These are phyloP conservation scores for Brachionus calyciflorus DNA, from an alignment of 1,140 invertebrate genomes.

Conservation along the genomic window DNA sequence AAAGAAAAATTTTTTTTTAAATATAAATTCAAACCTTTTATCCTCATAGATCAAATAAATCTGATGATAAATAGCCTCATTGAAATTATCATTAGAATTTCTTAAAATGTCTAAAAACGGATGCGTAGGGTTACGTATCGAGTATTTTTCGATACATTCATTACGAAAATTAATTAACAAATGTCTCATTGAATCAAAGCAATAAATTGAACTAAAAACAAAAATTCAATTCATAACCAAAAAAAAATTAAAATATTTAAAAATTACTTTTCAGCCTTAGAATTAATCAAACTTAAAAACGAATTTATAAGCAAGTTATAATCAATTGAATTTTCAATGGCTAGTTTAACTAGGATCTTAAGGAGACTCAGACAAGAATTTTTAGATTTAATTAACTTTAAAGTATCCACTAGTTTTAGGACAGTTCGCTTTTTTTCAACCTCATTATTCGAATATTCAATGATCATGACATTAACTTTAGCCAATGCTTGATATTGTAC, in stretches of 20 bases:
- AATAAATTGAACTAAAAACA: not conserved
- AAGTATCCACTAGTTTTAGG: not conserved
- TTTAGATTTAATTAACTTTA: constrained; percentile 1
- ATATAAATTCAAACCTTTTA: not conserved
- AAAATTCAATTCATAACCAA: not conserved
- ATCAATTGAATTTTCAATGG: not conserved
- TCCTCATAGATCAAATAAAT: constrained; percentile 6
- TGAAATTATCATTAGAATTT: not conserved
- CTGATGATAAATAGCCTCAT: not conserved
- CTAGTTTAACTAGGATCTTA: not conserved
- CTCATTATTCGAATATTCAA: not conserved
- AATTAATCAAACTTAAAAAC: constrained; percentile 9
- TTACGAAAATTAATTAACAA: not conserved
- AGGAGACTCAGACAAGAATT: not conserved
- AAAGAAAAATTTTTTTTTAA: not conserved
- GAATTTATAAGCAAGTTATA: not conserved
- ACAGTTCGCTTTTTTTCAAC: constrained; percentile 17
- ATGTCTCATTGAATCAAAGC: not conserved
- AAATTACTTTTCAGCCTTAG: constrained; percentile 24
- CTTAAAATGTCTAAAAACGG: constrained; percentile 28
- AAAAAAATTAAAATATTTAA: not conserved
- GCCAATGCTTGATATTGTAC: constrained; percentile 9
- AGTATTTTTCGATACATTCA: not conserved
- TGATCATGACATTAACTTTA: not conserved
- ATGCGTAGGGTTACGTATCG: constrained; percentile 14